Conservation (phyloP, 2,113 vertebrate species). For the Edolisoma coerulescens region DNA sequence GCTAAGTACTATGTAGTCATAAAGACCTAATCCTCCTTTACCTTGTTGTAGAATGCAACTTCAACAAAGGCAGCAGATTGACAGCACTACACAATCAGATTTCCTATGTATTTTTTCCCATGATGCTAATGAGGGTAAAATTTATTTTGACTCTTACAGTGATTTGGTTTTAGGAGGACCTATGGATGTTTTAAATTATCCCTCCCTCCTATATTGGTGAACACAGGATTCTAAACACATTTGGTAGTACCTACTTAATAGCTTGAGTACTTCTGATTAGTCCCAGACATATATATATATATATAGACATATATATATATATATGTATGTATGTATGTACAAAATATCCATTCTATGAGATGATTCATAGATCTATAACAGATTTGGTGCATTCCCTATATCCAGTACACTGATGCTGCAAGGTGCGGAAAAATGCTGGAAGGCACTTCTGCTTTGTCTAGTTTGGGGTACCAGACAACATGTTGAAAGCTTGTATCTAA, state of each 20-base stretch:
- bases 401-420: background rate
- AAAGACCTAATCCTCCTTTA: background rate
- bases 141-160: background rate
- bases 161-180: background rate
- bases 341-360: background rate
- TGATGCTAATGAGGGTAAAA: background rate
- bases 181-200: background rate
- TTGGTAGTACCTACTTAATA: background rate
- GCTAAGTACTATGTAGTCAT: background rate
- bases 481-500: background rate
- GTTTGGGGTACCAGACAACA: background rate
- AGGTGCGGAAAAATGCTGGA: background rate
- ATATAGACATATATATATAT: background rate
- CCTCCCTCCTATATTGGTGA: background rate
- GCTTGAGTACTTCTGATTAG: background rate
- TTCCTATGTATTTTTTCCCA: background rate
- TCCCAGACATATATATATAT: background rate
- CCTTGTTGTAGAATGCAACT: background rate
- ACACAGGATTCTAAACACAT: background rate
- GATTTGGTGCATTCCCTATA: background rate
- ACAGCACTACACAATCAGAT: background rate
- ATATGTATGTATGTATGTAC: no score
- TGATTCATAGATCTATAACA: background rate
- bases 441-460: background rate
- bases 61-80: background rate